phyloP scores from a whole-genome alignment of 23 tunicate species.

The Halocynthia roretzi region DNA sequence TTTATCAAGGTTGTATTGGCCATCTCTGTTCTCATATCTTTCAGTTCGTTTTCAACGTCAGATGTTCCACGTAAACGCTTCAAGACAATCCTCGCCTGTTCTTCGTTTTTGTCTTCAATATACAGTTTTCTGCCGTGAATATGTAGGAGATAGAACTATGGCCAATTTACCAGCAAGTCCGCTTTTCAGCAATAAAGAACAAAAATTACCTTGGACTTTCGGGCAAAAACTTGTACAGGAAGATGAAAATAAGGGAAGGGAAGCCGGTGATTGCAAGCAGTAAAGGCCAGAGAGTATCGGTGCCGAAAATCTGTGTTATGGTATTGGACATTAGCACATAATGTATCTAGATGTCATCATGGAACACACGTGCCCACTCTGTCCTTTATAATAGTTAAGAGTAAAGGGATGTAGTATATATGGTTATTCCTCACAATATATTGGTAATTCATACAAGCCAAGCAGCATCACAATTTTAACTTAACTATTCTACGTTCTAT shows the following conservation, averaged over 20 bases:
- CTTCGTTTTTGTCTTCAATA: not conserved
- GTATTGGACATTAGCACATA: not conserved
- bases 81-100: not conserved
- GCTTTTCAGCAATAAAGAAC: too few species aligned
- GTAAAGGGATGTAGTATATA: too few species aligned
- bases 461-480: too few species aligned
- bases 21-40: not conserved
- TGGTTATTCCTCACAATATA: too few species aligned
- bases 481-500: too few species aligned
- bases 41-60: not conserved
- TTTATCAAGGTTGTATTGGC: not conserved
- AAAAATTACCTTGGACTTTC: conserved; percentile 34
- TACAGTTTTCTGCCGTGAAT: not conserved
- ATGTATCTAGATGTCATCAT: not conserved
- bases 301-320: conserved; percentile 24
- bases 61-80: not conserved
- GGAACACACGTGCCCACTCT: too few species aligned
- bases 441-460: too few species aligned
- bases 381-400: too few species aligned
- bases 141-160: too few species aligned
- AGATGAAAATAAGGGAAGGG: conserved; percentile 14
- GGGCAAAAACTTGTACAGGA: conserved; percentile 12
- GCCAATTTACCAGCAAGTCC: too few species aligned
- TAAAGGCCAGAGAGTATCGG: conserved; percentile 18
- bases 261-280: conserved; percentile 17